A percentile compares a stretch with the other conserved stretches of the same genome.
Evolutionary conservation across 2,888 invertebrate species (phyloP).

Genomic region (Eucriotettix oculatus): DNA sequence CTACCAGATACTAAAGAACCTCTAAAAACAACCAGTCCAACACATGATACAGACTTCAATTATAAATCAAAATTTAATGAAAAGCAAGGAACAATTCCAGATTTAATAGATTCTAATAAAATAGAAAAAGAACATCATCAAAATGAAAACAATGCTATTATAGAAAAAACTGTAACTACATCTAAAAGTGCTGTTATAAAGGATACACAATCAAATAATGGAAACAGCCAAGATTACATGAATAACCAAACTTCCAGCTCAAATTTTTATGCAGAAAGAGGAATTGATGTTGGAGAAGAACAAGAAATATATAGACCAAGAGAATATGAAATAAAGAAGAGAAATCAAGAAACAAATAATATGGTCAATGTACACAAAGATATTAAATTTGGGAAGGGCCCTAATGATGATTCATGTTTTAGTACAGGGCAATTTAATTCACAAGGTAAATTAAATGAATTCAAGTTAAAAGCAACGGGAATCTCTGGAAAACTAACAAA

Average conservation of each 20-base stretch:
- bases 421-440: conserved; percentile 18
- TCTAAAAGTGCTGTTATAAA: neutral
- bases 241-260: neutral
- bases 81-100: neutral
- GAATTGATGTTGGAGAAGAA: conserved; percentile 12
- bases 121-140: conserved; percentile 15
- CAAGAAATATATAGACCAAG: conserved; percentile 1
- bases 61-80: neutral
- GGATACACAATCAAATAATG: neutral
- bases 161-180: conserved; percentile 10
- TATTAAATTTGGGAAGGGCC: conserved; percentile 8
- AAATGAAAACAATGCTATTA: conserved; percentile 15
- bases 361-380: too few species aligned
- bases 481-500: neutral
- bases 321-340: neutral
- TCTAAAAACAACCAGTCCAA: neutral
- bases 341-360: neutral
- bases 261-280: conserved; percentile 8
- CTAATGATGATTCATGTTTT: conserved; percentile 18
- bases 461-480: conserved; percentile 6
- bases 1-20: conserved; percentile 15
- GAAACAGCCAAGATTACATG: conserved; percentile 1
- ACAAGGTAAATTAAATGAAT: conserved; percentile 12
- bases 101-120: neutral
- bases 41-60: neutral